Base-by-base conservation (phyloP, 35 echinoderm and acorn worm species). In the Chiridota heheva region DNA sequence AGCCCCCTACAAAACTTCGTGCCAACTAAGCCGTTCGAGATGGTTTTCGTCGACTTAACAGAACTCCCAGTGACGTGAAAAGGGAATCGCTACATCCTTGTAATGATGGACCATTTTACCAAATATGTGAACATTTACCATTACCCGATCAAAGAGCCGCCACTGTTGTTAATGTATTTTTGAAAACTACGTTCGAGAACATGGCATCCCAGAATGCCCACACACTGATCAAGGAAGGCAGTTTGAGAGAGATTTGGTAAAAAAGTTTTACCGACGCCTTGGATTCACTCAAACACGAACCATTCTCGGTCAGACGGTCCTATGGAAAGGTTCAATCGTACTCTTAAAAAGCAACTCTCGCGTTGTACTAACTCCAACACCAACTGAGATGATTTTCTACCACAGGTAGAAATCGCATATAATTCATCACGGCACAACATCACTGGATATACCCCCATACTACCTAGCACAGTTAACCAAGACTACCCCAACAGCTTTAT, bases 221-320 rank as follows among this genome's bases (percentile, higher is more conserved):
- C 76, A 80, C 40, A 80, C 35, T 71, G 67, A 71, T 71, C 86
- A 88, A 38, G 86, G 59, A 12, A 63, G 22, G 44, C 67, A 71
- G 38, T 71, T 71, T 71, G 68, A 71, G 34, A 24, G 65, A n/a
- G 13, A 69, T 5, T 38, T 69, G 7, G 1, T 69, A 12, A 0
- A 1, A 1, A 35, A 3, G 1, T 22, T 36, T 35, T 69, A 33
- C 24, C 27, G 24, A 63, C 1, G 35, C 12, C 12, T 30, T 13
- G 24, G 24, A 29, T 29, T 63, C 60, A 63, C 13, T 29, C 27
- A 63, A 63, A 2, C 18, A 29, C 4, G 13, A 30, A 63, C 60
- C 17, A 63, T 33, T 18, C 13, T 33, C 74, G 59, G 24, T 78
- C 74, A 4, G 35, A 29, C 35, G 15, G 60, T 6, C 24, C 0